A percentile compares a stretch with the other conserved stretches of the same genome.
Conservation (phyloP, 1,140 invertebrate species). For the Cyphomyrmex costatus region DNA sequence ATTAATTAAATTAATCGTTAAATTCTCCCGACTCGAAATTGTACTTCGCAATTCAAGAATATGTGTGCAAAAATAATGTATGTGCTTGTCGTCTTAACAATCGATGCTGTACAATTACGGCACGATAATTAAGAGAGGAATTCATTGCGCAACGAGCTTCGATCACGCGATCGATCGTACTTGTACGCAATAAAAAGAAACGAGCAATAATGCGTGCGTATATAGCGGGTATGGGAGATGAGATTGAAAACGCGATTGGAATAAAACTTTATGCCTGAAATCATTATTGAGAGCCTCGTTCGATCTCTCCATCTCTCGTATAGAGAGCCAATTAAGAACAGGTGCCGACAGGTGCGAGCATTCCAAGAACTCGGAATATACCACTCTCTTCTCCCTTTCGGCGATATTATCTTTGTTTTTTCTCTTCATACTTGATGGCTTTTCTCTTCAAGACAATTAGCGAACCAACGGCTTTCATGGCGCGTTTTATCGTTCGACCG, state of each 20-base stretch:
- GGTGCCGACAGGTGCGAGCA: slow-evolving; percentile 21
- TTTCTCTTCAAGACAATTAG: slow-evolving; percentile 25
- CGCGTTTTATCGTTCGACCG: slow-evolving; percentile 27
- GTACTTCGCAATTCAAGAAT: neutral
- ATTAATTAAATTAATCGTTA: neutral
- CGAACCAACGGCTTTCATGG: slow-evolving; percentile 26
- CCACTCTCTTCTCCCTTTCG: neutral
- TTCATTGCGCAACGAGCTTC: neutral
- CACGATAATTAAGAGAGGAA: neutral
- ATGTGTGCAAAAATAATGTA: slow-evolving; percentile 25
- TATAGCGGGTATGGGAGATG: neutral
- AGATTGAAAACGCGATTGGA: slow-evolving; percentile 19
- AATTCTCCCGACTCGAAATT: neutral
- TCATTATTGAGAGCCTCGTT: neutral
- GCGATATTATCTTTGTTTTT: slow-evolving; percentile 9
- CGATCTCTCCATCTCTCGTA: neutral
- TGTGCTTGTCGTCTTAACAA: neutral
- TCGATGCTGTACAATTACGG: neutral
- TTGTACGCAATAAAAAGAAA: neutral
- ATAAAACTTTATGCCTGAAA: neutral
- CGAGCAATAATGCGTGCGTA: neutral
- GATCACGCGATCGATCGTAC: slow-evolving; percentile 17
- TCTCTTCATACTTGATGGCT: neutral
- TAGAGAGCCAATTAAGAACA: slow-evolving; percentile 36
- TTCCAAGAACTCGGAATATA: slow-evolving; percentile 1